These are phyloP conservation scores for Oriolus oriolus DNA, from an alignment of 2,113 vertebrate species.

Conservation along the genomic window DNA sequence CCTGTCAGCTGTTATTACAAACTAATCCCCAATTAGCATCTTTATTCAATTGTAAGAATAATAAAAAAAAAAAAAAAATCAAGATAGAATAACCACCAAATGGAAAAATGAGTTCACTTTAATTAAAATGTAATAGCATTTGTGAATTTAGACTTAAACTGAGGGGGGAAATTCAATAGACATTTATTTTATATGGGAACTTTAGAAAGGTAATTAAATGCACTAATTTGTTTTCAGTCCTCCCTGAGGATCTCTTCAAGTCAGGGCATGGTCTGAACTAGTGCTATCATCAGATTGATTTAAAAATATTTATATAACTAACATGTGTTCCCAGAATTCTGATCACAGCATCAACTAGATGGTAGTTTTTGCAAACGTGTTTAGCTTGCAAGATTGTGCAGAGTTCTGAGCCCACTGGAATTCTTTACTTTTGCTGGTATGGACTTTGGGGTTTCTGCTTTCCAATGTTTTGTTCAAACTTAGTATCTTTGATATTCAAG, in stretches of 20 bases:
- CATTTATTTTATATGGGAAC: conserved; percentile 22
- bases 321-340: background rate
- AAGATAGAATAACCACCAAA: background rate
- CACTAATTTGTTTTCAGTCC: conserved; percentile 5
- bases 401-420: background rate
- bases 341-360: background rate
- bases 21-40: conserved; percentile 13
- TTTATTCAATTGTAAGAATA: conserved; percentile 36
- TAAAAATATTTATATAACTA: background rate
- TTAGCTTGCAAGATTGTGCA: background rate
- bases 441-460: background rate
- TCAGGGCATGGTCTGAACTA: background rate
- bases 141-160: background rate
- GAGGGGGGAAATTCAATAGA: background rate
- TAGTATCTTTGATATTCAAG: background rate
- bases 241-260: background rate
- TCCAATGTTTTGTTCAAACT: background rate
- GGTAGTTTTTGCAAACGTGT: background rate
- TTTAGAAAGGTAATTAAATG: conserved; percentile 32
- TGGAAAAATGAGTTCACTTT: background rate
- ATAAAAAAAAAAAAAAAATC: background rate
- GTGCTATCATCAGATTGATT: background rate
- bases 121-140: conserved; percentile 46
- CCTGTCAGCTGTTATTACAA: background rate
- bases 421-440: background rate